A percentile compares a stretch with the other conserved stretches of the same genome.
Conservation (phyloP, 2,113 vertebrate species). For the Tenrec ecaudatus region DNA sequence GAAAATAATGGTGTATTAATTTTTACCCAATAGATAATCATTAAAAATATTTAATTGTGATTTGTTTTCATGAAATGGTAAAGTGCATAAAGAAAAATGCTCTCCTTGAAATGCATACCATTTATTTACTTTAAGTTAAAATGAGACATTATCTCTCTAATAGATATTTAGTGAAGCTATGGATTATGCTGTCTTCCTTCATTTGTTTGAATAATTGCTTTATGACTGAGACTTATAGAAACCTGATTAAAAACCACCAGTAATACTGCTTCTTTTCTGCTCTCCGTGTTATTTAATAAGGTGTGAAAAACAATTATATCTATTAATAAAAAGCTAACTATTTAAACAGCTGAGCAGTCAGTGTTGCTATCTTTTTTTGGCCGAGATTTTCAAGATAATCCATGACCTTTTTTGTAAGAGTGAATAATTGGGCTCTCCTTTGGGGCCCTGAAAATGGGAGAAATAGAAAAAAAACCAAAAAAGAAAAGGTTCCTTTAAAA, state of each 20-base stretch:
- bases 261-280: constrained; percentile 50
- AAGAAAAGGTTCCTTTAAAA: constrained; percentile 47
- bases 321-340: constrained; percentile 66
- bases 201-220: constrained; percentile 82
- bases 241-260: constrained; percentile 74
- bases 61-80: constrained; percentile 59
- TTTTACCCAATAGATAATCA: constrained; percentile 47
- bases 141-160: constrained; percentile 59
- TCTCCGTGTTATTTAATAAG: constrained; percentile 77
- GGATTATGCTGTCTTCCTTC: constrained; percentile 69
- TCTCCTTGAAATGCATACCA: constrained; percentile 58
- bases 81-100: constrained; percentile 54
- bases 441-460: constrained; percentile 39
- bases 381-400: constrained; percentile 72
- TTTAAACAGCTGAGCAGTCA: constrained; percentile 61
- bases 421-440: constrained; percentile 51
- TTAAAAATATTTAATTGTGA: constrained; percentile 60
- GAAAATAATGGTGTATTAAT: constrained; percentile 60
- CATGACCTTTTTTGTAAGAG: constrained; percentile 70
- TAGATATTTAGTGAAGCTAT: constrained; percentile 64
- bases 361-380: constrained; percentile 46
- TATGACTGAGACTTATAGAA: constrained; percentile 63
- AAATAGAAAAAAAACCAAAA: constrained; percentile 43
- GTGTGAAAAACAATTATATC: constrained; percentile 74
- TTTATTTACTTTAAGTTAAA: constrained; percentile 63